Evolutionary conservation across 1,140 invertebrate genomes (phyloP).

Genomic region (Lucilia sericata): DNA sequence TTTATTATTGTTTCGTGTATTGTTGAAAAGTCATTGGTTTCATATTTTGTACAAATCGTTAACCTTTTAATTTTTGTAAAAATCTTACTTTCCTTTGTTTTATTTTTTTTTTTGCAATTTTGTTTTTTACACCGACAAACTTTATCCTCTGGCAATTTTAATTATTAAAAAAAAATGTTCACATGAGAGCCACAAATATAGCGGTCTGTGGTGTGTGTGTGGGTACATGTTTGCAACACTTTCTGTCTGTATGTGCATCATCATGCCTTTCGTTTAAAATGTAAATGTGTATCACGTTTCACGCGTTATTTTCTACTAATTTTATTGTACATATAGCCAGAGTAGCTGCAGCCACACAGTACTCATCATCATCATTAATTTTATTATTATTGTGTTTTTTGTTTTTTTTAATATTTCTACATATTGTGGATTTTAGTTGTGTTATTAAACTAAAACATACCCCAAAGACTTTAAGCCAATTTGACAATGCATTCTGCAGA

Average conservation of each 20-base stretch:
- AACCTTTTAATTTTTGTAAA: neutral
- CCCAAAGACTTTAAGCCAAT: neutral
- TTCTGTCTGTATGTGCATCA: neutral
- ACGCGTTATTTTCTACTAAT: constrained; percentile 17
- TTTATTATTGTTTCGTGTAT: neutral
- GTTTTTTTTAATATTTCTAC: neutral
- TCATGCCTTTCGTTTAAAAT: neutral
- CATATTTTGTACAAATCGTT: constrained; percentile 5
- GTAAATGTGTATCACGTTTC: constrained; percentile 25
- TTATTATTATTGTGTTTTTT: neutral
- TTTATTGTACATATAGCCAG: neutral
- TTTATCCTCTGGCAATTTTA: constrained; percentile 15
- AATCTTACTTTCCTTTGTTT: constrained; percentile 6
- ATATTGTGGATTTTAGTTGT: neutral
- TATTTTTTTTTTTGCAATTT: neutral
- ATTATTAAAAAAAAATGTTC: neutral
- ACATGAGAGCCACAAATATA: neutral
- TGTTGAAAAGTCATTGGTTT: neutral
- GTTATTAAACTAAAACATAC: neutral
- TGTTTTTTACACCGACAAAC: neutral
- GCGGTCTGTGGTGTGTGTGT: neutral
- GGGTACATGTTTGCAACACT: neutral
- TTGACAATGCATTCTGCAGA: neutral
- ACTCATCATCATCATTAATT: neutral
- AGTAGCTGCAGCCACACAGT: neutral